A percentile compares a stretch with the other conserved stretches of the same genome.
Conservation (phyloP, 2,888 invertebrate species). For the Agonum fuliginosum region DNA sequence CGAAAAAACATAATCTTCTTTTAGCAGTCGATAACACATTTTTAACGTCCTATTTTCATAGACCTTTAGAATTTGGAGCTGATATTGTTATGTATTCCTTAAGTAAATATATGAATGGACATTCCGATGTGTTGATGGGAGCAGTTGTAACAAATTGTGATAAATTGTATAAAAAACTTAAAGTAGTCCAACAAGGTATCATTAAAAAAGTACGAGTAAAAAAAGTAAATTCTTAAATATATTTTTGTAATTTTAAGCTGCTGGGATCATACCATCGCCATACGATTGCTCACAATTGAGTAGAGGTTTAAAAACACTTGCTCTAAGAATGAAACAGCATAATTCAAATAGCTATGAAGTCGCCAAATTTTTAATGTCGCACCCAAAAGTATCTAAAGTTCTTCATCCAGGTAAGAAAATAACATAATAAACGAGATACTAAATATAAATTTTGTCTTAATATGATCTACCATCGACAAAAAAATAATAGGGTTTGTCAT, state of each 20-base stretch:
- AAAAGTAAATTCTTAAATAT: neutral
- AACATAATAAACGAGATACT: neutral
- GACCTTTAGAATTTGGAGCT: conserved; percentile 92
- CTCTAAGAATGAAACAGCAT: conserved; percentile 93
- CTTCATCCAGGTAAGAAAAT: conserved; percentile 84
- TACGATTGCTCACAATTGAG: conserved; percentile 97
- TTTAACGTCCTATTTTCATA: conserved; percentile 91
- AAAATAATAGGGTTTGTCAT: too few species aligned
- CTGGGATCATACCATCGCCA: conserved; percentile 97
- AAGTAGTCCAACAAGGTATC: conserved; percentile 91
- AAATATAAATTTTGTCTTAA: neutral
- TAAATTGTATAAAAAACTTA: conserved; percentile 81
- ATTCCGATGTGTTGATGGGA: conserved; percentile 98
- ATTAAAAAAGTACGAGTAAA: neutral
- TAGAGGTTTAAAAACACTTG: conserved; percentile 94
- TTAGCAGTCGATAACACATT: conserved; percentile 96
- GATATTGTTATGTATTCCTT: conserved; percentile 94
- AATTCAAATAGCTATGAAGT: conserved; percentile 85
- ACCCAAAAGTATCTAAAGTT: conserved; percentile 87
- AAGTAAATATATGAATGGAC: conserved; percentile 99
- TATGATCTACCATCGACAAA: too few species aligned
- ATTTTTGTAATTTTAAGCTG: conserved; percentile 74
- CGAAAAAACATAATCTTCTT: conserved; percentile 78
- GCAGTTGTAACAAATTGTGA: conserved; percentile 85
- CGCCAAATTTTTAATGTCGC: conserved; percentile 87